Evolutionary conservation across 30 jellyfish, hydroid and myxozoan genomes (phyloP), one percentile per base, ranked within the genome.

Genomic region (Mastigias papua): DNA sequence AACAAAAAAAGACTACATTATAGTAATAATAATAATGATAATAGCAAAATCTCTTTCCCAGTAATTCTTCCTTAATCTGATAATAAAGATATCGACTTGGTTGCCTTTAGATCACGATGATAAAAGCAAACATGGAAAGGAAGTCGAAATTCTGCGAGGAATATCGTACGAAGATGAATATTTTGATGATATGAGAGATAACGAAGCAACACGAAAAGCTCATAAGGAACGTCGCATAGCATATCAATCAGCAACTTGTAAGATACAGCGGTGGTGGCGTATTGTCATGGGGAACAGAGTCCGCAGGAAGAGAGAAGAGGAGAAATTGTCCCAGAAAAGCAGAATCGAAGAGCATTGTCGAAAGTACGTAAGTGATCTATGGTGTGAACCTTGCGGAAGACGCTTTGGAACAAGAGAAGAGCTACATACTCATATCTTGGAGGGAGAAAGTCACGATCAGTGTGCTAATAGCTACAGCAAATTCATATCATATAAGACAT

Each of bases 221-320:
- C 30, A n/a, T 48, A 66, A 77, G 37, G 34, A 83, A 32, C 60
- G 79, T 69, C 78, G 26, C 30, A 21, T 10, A 16, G 51, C 27
- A 26, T 34, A 28, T 1, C 74, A 34, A 16, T 9, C 19, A 3
- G 84, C 92, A 22, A 80, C 80, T 0, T 25, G 51, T 30, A 57
- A 22, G 50, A 83, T 83, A 28, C 86, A 83, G 81, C 48, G 17
- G 48, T 83, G 92, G 92, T 83, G 92, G 92, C 72, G 61, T 42
- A 33, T 20, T 22, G 73, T 64, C 70, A 2, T 1, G 1, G 37
- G 73, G n/a, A 80, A 2, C 15, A 34, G 70, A 16, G 25, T 19
- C 63, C 60, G 20, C 23, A n/a, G 4, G 16, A 28, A 17, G 31
- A 20, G 19, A 5, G 34, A 30, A 17, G 15, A 16, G 2, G 35